Conservation (phyloP, 2,797 vertebrate genomes). For the Perodicticus potto region DNA sequence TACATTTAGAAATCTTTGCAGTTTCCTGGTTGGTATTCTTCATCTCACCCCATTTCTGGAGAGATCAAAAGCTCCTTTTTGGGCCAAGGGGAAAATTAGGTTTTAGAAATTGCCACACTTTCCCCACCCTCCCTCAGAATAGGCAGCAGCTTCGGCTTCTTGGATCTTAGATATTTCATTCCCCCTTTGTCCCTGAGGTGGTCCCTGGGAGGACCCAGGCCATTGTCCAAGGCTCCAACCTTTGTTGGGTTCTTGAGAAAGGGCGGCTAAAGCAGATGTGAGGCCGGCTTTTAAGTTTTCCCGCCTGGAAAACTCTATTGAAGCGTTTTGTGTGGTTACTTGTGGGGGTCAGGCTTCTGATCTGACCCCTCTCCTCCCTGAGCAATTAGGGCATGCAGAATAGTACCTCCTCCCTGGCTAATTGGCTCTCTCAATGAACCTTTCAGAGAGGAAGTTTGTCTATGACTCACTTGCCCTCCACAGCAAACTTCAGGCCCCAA, state of each 20-base stretch:
- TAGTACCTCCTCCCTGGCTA: slow-evolving; percentile 77
- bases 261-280: slow-evolving; percentile 70
- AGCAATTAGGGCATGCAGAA: slow-evolving; percentile 71
- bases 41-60: slow-evolving; percentile 20
- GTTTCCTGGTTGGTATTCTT: slow-evolving; percentile 30
- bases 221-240: slow-evolving; percentile 72
- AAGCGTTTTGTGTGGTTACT: slow-evolving; percentile 79
- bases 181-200: slow-evolving; percentile 76
- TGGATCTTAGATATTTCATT: slow-evolving; percentile 65
- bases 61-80: slow-evolving; percentile 78
- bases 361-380: slow-evolving; percentile 75
- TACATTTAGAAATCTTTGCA: slow-evolving; percentile 53
- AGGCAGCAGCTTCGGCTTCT: slow-evolving; percentile 55
- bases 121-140: slow-evolving; percentile 63
- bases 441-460: slow-evolving; percentile 65
- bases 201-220: slow-evolving; percentile 80
- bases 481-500: slow-evolving; percentile 70
- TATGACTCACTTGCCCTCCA: slow-evolving; percentile 64
- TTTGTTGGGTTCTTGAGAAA: slow-evolving; percentile 77
- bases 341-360: slow-evolving; percentile 72
- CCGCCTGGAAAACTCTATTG: slow-evolving; percentile 80
- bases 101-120: slow-evolving; percentile 85
- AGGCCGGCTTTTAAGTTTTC: slow-evolving; percentile 68
- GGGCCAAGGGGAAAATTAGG: slow-evolving; percentile 79
- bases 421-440: slow-evolving; percentile 77